Conservation (phyloP, 1,140 invertebrate genomes). For the Euura saliciscinereae region DNA sequence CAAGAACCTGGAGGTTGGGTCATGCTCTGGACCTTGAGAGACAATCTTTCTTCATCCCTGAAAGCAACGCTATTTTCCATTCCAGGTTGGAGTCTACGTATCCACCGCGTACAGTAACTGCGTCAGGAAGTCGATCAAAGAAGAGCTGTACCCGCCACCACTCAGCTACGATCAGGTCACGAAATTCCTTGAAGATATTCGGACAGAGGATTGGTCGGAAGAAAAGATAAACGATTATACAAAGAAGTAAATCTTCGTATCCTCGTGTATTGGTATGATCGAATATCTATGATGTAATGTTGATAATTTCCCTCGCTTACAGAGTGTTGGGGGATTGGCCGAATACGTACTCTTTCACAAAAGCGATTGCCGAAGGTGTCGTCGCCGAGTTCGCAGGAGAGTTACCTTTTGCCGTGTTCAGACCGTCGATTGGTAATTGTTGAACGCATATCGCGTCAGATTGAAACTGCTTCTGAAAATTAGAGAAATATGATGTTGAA, state of each 20-base stretch:
- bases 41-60: no score
- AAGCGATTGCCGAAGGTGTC: constrained; percentile 59
- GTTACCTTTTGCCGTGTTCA: constrained; percentile 66
- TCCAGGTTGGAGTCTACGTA: constrained; percentile 53
- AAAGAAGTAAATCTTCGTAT: not conserved
- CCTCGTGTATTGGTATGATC: no score
- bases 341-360: constrained; percentile 64
- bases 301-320: no score
- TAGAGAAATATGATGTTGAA: not conserved
- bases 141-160: constrained; percentile 19
- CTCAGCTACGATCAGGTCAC: constrained; percentile 15
- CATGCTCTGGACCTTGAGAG: not conserved
- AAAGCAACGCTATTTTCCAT: not conserved
- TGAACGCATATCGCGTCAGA: no score
- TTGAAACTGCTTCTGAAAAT: not conserved
- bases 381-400: constrained; percentile 46
- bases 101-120: constrained; percentile 59
- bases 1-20: constrained; percentile 56
- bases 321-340: constrained; percentile 57
- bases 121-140: constrained; percentile 7
- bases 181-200: constrained; percentile 16
- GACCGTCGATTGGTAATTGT: constrained; percentile 65
- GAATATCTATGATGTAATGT: no score
- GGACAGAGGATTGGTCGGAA: constrained; percentile 8
- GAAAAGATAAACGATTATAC: not conserved